A percentile compares a stretch with the other conserved stretches of the same genome.
These are phyloP conservation scores for Bagarius yarrelli DNA, from an alignment of 2,113 vertebrate species.

Conservation along the genomic window DNA sequence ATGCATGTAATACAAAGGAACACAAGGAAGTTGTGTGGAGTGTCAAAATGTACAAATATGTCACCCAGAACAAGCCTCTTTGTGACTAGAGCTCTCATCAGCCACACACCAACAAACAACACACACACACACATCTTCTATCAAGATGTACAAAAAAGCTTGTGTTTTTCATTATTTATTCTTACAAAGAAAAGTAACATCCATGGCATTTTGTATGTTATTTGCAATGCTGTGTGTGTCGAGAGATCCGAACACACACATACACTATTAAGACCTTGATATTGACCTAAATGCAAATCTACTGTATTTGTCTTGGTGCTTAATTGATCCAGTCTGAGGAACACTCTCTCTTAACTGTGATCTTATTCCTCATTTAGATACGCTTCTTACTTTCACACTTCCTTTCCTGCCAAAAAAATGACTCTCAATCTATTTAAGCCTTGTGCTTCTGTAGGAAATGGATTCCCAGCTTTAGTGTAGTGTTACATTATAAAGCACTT, in stretches of 20 bases:
- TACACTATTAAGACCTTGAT: not conserved
- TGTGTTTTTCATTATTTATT: constrained; percentile 37
- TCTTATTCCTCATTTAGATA: constrained; percentile 29
- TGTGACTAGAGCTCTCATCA: constrained; percentile 8
- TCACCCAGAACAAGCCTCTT: not conserved
- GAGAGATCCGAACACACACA: too few species aligned
- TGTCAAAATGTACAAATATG: constrained; percentile 32
- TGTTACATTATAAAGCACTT: not conserved
- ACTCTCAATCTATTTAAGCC: constrained; percentile 12
- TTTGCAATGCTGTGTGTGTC: not conserved
- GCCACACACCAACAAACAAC: not conserved
- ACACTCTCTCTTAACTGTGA: constrained; percentile 5
- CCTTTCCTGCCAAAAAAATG: not conserved
- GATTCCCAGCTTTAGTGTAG: not conserved
- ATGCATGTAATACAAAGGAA: not conserved
- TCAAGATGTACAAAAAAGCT: constrained; percentile 23
- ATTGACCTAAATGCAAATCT: not conserved
- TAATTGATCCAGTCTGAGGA: not conserved
- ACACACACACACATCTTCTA: constrained; percentile 25
- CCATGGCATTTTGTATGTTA: not conserved
- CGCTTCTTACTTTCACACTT: constrained; percentile 11
- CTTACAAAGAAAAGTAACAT: not conserved
- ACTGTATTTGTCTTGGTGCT: not conserved
- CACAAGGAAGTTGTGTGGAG: not conserved
- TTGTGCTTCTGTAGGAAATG: not conserved